Conservation (phyloP, 1,140 invertebrate species). For the Drosophila ironensis region DNA sequence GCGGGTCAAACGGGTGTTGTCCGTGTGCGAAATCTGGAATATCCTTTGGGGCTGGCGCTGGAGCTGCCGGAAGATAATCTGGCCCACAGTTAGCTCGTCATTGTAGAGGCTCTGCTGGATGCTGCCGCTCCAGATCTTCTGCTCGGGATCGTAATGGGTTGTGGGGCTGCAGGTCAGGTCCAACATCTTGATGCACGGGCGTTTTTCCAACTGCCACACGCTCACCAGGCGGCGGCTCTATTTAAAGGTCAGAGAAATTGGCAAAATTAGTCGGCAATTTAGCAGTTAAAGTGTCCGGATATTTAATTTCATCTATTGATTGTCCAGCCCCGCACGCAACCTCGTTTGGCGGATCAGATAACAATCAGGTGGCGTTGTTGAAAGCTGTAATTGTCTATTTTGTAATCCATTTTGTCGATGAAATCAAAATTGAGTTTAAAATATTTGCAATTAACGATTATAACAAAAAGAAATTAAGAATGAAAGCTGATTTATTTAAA, state of each 20-base stretch:
- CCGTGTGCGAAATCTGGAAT: constrained; percentile 65
- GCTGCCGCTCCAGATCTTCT: constrained; percentile 51
- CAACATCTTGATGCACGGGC: constrained; percentile 33
- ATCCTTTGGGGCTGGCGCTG: constrained; percentile 56
- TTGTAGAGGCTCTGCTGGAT: constrained; percentile 49
- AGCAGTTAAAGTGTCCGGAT: constrained; percentile 47
- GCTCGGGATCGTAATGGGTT: constrained; percentile 39
- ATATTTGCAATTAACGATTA: no score
- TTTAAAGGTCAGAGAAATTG: constrained; percentile 54
- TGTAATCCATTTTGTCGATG: not conserved
- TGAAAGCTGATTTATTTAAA: no score
- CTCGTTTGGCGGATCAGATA: constrained; percentile 8
- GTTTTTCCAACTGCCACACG: constrained; percentile 48
- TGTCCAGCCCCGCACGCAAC: constrained; percentile 21
- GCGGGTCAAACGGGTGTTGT: constrained; percentile 65
- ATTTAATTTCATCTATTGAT: constrained; percentile 37
- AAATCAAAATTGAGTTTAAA: not conserved
- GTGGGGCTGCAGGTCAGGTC: constrained; percentile 41
- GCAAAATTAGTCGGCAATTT: constrained; percentile 41
- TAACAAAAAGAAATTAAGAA: no score
- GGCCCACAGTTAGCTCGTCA: constrained; percentile 58
- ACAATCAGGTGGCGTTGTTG: not conserved
- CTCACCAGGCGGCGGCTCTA: constrained; percentile 5
- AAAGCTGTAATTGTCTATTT: constrained; percentile 2
- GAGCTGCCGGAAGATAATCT: constrained; percentile 56